phyloP scores from a whole-genome alignment of 2,888 invertebrate species.

The Agonopterix arenella region DNA sequence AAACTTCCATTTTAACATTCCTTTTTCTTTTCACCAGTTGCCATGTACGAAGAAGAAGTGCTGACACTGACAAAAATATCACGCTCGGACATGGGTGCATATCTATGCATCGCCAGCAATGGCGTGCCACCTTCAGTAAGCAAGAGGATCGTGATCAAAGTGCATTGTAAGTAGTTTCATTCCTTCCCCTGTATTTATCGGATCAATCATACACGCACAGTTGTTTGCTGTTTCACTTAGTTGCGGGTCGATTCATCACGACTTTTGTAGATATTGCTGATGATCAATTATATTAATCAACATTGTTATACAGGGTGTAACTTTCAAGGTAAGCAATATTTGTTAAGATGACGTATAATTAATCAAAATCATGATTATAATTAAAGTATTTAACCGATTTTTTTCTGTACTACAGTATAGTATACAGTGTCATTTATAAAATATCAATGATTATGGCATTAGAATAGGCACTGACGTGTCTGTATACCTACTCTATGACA shows the following conservation, averaged over 20 bases:
- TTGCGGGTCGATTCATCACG: conserved; percentile 6
- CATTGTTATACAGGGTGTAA: too few relatives aligned
- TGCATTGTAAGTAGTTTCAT: conserved; percentile 86
- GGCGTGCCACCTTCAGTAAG: conserved; percentile 92
- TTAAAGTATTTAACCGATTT: too few relatives aligned
- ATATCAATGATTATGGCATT: too few relatives aligned
- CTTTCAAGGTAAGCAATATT: too few relatives aligned
- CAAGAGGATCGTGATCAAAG: conserved; percentile 91
- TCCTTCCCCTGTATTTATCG: conserved; percentile 10
- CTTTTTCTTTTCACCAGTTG: conserved; percentile 61
- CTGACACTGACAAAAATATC: conserved; percentile 87
- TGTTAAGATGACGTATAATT: too few relatives aligned
- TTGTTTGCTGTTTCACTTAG: conserved; percentile 11
- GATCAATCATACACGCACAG: conserved; percentile 13
- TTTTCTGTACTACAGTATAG: too few relatives aligned
- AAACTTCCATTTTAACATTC: too few relatives aligned
- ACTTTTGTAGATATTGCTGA: neutral
- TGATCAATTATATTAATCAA: too few relatives aligned
- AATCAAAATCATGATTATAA: too few relatives aligned
- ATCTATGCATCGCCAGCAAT: conserved; percentile 93
- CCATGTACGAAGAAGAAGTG: conserved; percentile 84
- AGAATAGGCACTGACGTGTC: too few relatives aligned
- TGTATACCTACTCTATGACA: too few relatives aligned
- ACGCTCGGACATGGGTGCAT: conserved; percentile 93
- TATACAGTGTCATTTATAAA: too few relatives aligned